Percentiles rank a stretch among this genome's conserved stretches.
These are phyloP conservation scores for cattle (Bos taurus) DNA, from an alignment of 2,113 vertebrate species.

Conservation along the genomic window DNA sequence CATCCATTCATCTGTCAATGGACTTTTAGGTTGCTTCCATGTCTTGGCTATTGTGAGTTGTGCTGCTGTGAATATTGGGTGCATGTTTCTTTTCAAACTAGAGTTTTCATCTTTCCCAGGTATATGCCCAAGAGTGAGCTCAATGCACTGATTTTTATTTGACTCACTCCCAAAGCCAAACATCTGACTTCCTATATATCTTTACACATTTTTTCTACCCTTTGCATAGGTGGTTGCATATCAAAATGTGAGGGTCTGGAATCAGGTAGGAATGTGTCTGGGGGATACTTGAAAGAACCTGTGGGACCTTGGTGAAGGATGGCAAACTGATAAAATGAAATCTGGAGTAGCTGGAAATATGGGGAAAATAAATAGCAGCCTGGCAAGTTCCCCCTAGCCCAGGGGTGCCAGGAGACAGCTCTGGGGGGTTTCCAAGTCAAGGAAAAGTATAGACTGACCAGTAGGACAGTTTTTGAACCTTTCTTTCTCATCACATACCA, in stretches of 20 bases:
- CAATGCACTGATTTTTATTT: background rate
- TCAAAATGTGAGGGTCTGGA: background rate
- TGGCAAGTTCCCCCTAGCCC: fast-evolving
- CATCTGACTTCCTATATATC: background rate
- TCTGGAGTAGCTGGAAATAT: too few species aligned
- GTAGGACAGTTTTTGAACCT: background rate
- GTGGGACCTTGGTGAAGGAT: background rate
- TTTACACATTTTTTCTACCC: background rate
- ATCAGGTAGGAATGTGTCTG: background rate
- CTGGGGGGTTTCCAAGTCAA: background rate
- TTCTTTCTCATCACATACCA: background rate
- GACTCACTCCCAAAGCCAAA: background rate
- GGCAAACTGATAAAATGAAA: background rate
- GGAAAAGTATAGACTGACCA: too few species aligned
- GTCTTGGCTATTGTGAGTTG: background rate
- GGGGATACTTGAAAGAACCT: background rate
- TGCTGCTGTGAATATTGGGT: background rate
- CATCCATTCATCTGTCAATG: background rate
- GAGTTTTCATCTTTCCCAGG: background rate
- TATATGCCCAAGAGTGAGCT: background rate
- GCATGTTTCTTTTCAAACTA: background rate
- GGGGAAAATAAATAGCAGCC: background rate
- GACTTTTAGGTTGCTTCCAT: fast-evolving
- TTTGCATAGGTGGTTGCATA: background rate
- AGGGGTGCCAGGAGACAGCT: background rate